Base-by-base conservation (phyloP, 2,797 vertebrate species). In the Gymnothorax javanicus region DNA sequence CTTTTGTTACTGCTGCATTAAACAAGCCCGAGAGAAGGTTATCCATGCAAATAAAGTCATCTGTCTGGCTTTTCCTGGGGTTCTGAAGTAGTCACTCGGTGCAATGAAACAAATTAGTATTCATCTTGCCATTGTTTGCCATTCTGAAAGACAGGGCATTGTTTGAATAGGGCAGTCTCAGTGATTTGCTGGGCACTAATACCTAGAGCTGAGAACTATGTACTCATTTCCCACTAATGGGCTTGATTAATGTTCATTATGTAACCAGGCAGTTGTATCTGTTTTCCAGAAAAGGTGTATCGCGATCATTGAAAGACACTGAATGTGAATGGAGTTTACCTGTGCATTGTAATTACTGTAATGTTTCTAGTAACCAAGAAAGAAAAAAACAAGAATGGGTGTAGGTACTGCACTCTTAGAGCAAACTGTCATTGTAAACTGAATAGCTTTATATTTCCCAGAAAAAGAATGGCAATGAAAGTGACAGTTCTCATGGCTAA, bases 41-140 rank as follows among this genome's bases (percentile, higher is more conserved):
- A 81, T 17, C 77, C 77, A 25, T 81, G 77, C 77, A 56, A 12
- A 81, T 81, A 56, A n/a, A 81, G n/a, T 56, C 50, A 81, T 54
- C 77, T 9, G 52, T 56, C 77, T n/a, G 77, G 17, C 77, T 81
- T 54, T 81, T 81, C 77, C 20, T 52, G 9, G 9, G 77, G 50
- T n/a, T 81, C 52, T n/a, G 77, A 81, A 23, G 52, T 17, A 17
- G 43, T 81, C 77, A 56, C 20, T 54, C 77, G n/a, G 77, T n/a
- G 77, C 52, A 5, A 7, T 23, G 50, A 81, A 81, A 81, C 20
- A 20, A 43, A n/a, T 13, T 2, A 25, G 13, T 56, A 56, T n/a
- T 81, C 52, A 56, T 81, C 77, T 6, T 20, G 23, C 11, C 52
- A 81, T 4, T 13, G 13, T 52, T 23, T 81, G 77, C n/a, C 25